A percentile compares a stretch with the other conserved stretches of the same genome.
Evolutionary conservation across 2,888 invertebrate species (phyloP).

Genomic region (Hypsopygia costalis): DNA sequence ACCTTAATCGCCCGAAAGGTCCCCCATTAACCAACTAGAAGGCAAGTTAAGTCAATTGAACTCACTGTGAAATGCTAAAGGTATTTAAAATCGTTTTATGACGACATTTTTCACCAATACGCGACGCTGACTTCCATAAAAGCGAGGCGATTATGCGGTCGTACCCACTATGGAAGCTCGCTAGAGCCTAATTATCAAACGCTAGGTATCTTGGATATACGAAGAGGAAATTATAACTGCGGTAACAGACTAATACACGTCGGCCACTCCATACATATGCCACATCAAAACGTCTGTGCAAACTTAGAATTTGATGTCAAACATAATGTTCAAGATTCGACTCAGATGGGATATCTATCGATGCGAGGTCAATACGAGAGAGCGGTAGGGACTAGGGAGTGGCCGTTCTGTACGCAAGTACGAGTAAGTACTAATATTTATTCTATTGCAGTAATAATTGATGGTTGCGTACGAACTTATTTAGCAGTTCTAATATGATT

Average conservation of each 20-base stretch:
- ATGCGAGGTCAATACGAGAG: no score
- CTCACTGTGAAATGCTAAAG: conserved; percentile 47
- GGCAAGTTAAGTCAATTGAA: conserved; percentile 27
- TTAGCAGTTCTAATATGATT: no score
- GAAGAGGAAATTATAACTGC: conserved; percentile 35
- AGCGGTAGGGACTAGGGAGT: no score
- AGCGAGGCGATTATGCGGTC: conserved; percentile 62
- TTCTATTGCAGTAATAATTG: no score
- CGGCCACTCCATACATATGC: no score
- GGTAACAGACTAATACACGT: no score
- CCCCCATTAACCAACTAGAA: conserved; percentile 27
- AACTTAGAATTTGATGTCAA: no score
- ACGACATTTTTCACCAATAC: conserved; percentile 74
- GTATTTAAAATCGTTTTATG: conserved; percentile 65
- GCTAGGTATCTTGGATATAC: conserved; percentile 54
- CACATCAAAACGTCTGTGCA: no score
- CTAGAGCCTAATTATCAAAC: conserved; percentile 64
- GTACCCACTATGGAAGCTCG: conserved; percentile 63
- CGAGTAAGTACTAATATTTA: no score
- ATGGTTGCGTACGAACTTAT: no score
- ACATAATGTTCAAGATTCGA: conserved; percentile 5
- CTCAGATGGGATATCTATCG: no score
- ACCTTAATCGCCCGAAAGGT: neutral
- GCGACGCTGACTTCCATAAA: conserved; percentile 59
- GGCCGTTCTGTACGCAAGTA: no score